Evolutionary conservation across 2,797 vertebrate genomes (phyloP).

Genomic region (Anniella stebbinsi): DNA sequence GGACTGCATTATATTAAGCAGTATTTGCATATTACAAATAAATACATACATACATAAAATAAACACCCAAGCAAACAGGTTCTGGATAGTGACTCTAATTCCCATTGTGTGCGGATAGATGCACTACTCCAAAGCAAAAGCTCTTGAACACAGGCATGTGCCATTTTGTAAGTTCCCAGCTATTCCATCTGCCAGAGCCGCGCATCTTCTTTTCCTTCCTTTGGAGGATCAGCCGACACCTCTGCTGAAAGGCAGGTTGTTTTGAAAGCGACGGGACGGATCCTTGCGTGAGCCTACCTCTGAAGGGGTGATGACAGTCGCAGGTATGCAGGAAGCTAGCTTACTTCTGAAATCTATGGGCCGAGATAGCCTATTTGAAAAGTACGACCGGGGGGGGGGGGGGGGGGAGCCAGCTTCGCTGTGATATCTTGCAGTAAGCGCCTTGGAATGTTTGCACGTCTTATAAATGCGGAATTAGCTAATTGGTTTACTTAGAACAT

Average conservation of each 20-base stretch:
- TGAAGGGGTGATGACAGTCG: constrained; percentile 87
- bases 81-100: background rate
- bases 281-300: constrained; percentile 63
- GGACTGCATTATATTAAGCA: too few relatives aligned
- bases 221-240: constrained; percentile 61
- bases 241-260: constrained; percentile 77
- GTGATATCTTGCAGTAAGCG: constrained; percentile 66
- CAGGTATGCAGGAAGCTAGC: constrained; percentile 77
- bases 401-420: constrained; percentile 68
- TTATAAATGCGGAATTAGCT: background rate
- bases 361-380: constrained; percentile 65
- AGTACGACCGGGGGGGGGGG: constrained; percentile 20
- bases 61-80: background rate
- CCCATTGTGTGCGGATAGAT: too few relatives aligned
- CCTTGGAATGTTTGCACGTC: background rate
- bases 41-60: too few relatives aligned
- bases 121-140: background rate
- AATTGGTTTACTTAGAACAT: background rate
- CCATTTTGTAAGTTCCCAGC: constrained; percentile 27
- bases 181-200: background rate
- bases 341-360: constrained; percentile 67
- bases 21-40: too few relatives aligned
- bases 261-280: constrained; percentile 72
- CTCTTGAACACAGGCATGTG: background rate
- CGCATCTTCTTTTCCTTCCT: constrained; percentile 55